phyloP scores from a whole-genome alignment of 1,140 invertebrate genomes.

The Phthorimaea operculella region DNA sequence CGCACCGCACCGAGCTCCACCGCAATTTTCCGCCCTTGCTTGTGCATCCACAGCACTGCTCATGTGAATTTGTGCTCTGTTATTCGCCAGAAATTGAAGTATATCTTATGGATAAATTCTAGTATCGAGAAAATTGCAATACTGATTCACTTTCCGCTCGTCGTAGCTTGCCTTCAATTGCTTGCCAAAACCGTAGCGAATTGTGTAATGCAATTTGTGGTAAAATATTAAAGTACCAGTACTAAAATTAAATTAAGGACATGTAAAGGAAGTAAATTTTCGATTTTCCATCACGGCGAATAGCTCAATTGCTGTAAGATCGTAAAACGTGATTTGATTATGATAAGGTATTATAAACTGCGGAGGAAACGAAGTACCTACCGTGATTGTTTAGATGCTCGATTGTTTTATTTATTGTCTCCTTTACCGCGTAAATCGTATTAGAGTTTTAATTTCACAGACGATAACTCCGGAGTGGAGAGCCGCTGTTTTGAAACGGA shows the following conservation, averaged over 20 bases:
- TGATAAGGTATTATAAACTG: constrained; percentile 37
- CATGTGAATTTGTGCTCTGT: constrained; percentile 40
- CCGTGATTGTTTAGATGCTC: constrained; percentile 7
- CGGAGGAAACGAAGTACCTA: constrained; percentile 18
- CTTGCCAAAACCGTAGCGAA: not conserved
- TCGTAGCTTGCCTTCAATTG: not conserved
- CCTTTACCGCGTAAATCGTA: not conserved
- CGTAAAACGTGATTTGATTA: constrained; percentile 47
- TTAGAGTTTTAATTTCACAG: constrained; percentile 4
- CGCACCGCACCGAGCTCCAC: constrained; percentile 6
- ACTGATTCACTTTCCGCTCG: not conserved
- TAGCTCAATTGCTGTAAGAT: constrained; percentile 31
- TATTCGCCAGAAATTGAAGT: constrained; percentile 46
- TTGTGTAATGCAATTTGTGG: not conserved
- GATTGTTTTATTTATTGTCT: constrained; percentile 6
- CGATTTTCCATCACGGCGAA: constrained; percentile 42
- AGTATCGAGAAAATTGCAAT: constrained; percentile 2
- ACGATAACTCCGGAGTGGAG: not conserved
- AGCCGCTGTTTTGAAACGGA: not conserved
- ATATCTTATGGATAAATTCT: constrained; percentile 19
- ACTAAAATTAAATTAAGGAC: too few relatives aligned
- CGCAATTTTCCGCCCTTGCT: constrained; percentile 57
- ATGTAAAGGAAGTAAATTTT: constrained; percentile 11
- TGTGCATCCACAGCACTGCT: constrained; percentile 42
- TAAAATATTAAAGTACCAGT: too few relatives aligned